Conservation (phyloP, 2,113 vertebrate species). For the Pangasianodon gigas region DNA sequence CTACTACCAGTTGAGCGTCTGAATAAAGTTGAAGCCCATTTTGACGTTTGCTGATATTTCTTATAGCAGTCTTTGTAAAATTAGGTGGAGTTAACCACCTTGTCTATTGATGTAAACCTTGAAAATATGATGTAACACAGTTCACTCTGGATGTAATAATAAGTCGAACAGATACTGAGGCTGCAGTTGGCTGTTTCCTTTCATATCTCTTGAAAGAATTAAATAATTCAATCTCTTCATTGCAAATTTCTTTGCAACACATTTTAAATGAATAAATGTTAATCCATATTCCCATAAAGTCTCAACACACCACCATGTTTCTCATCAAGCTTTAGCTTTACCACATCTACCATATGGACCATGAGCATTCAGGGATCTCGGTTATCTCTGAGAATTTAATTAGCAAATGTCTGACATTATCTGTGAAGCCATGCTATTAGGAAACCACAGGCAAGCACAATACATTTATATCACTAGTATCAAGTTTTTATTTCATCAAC, state of each 20-base stretch:
- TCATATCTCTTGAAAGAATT: too few species aligned
- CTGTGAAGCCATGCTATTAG: neutral
- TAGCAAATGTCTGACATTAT: neutral
- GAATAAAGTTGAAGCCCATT: neutral
- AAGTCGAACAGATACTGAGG: neutral
- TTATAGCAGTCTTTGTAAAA: neutral
- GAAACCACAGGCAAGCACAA: neutral
- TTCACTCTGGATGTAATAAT: neutral
- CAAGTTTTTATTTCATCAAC: neutral
- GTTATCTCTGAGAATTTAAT: conserved; percentile 3
- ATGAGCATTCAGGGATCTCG: neutral
- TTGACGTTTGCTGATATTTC: neutral
- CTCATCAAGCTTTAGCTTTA: neutral
- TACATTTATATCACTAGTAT: neutral
- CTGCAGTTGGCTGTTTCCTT: neutral
- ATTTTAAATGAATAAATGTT: neutral
- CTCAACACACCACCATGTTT: neutral
- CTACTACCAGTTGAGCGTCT: neutral
- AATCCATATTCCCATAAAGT: neutral
- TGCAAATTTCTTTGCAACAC: neutral
- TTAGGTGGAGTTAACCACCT: neutral
- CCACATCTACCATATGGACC: neutral
- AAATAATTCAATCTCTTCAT: neutral
- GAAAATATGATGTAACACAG: neutral
- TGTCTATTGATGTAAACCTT: neutral